Percentiles rank a stretch among this genome's conserved stretches.
Conservation (phyloP, 2,797 vertebrate genomes). For the Syngnathus rostellatus region DNA sequence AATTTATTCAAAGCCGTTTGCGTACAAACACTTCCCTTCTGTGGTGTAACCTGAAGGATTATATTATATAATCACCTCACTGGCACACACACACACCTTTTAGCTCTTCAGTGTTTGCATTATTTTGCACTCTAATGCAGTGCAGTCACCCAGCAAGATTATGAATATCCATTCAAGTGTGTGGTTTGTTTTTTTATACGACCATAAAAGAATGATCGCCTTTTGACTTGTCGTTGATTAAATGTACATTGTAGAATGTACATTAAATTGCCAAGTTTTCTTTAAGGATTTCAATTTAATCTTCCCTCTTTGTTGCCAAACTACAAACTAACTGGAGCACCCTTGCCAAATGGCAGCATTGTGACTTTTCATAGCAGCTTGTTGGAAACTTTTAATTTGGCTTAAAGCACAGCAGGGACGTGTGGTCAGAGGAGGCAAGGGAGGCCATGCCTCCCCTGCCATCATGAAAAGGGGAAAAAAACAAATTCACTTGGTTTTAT, state of each 20-base stretch:
- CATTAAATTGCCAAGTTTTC: constrained; percentile 8
- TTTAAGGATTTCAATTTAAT: constrained; percentile 43
- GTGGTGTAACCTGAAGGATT: background rate
- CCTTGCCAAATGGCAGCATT: constrained; percentile 27
- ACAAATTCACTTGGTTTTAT: no score
- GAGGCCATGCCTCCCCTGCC: no score
- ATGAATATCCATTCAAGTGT: background rate
- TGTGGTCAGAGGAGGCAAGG: no score
- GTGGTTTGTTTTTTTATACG: background rate
- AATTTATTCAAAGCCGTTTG: constrained; percentile 56
- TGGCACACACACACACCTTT: background rate
- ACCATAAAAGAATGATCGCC: background rate
- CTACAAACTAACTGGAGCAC: constrained; percentile 34
- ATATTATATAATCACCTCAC: background rate
- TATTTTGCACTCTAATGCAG: background rate
- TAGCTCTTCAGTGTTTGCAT: background rate
- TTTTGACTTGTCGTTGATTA: background rate
- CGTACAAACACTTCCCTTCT: constrained; percentile 39
- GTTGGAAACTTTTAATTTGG: no score
- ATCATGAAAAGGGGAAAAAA: no score
- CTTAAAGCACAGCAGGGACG: no score
- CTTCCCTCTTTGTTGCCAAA: constrained; percentile 43
- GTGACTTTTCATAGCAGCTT: no score
- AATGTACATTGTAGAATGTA: background rate
- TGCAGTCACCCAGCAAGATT: background rate